Base-by-base conservation (phyloP, 2,797 vertebrate species). In the Anguilla megastoma region DNA sequence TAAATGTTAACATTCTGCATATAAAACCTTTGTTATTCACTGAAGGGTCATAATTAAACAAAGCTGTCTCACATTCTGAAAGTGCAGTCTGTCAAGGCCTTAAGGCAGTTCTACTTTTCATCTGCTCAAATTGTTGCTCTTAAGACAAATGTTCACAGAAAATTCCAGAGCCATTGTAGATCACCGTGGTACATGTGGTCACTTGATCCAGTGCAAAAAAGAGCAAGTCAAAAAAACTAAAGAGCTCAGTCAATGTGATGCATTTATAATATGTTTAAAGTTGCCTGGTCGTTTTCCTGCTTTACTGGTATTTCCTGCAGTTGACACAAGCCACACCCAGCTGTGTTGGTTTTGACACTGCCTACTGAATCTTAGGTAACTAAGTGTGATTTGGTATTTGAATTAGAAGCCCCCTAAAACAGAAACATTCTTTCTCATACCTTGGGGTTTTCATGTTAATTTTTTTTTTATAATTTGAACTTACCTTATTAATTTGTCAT, bases 251-350 rank as follows among this genome's bases (percentile, higher is more conserved):
- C 50, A 84, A 84, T 56, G 48, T 30, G 14, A 84, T 84, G 52
- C 8, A 33, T 84, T 84, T 48, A 21, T 16, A 84, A 60, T 60
- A 21, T 33, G n/a, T 30, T 85, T 85, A 16, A 63, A 12, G 84
- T 85, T 85, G 56, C 56, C 30, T 41, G 8, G 27, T 56, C 0
- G 56, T 60, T 63, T 60, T 60, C 84, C 54, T 85, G 84, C 36
- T 60, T 85, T 85, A 85, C 84, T 85, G 50, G 84, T 85, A 85
- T 85, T 85, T 85, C 84, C 54, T 58, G 84, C 33, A 41, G 52
- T 84, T 84, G 24, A 84, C 50, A 84, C 50, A 56, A 84, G 52
- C 24, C 76, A 21, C 76, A 48, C 76, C 76, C 76, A 24, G 16
- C 76, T 21, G 3, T 41, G 36, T 80, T 80, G 36, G 21, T 80